A percentile compares a stretch with the other conserved stretches of the same genome.
phyloP scores from a whole-genome alignment of 2,113 vertebrate species.

The Tetrao urogallus region DNA sequence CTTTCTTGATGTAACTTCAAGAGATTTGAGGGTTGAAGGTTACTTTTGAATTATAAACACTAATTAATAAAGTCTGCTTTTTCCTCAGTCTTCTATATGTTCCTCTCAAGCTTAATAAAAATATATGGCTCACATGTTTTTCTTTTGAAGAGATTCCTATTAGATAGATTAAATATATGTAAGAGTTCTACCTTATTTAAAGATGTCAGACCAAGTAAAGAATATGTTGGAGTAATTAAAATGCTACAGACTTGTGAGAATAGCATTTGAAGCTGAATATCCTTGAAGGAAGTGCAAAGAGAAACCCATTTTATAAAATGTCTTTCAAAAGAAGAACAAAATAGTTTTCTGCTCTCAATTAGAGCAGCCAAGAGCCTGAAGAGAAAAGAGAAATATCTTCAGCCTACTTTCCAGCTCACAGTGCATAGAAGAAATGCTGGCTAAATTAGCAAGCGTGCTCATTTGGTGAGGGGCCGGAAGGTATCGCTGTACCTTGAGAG shows the following conservation, averaged over 20 bases:
- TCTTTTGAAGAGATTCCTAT: not conserved
- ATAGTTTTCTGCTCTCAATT: constrained; percentile 46
- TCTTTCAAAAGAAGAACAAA: constrained; percentile 28
- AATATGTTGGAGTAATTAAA: constrained; percentile 22
- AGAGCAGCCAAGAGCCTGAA: constrained; percentile 18
- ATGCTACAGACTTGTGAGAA: not conserved
- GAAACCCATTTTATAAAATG: constrained; percentile 22
- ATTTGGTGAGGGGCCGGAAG: not conserved
- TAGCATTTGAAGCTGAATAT: not conserved
- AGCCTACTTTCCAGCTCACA: not conserved
- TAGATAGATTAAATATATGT: not conserved
- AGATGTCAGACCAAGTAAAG: not conserved
- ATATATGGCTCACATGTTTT: not conserved
- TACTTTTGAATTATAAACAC: not conserved
- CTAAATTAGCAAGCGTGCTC: not conserved
- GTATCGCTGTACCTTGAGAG: not conserved
- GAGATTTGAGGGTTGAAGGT: not conserved
- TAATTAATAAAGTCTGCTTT: not conserved
- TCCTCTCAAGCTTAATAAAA: not conserved
- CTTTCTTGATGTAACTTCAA: not conserved
- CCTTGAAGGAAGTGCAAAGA: constrained; percentile 5
- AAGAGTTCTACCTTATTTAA: not conserved
- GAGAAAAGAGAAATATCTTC: constrained; percentile 18
- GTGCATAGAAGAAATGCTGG: not conserved
- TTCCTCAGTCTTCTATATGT: not conserved